Evolutionary conservation across 2,797 vertebrate genomes (phyloP).

Genomic region (Rhinogobio ventralis): DNA sequence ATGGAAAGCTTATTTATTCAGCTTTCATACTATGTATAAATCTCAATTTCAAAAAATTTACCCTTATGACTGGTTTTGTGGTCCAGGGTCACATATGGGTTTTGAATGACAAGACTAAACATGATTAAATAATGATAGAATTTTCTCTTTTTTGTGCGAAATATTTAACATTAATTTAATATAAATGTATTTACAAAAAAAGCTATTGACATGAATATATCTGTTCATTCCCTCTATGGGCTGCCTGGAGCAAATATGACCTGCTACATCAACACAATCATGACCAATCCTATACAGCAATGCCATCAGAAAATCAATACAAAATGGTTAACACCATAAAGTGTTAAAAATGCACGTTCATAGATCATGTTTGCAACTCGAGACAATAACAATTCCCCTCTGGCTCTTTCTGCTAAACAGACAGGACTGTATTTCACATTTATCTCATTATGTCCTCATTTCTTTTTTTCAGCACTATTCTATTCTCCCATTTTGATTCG

Average conservation of each 20-base stretch:
- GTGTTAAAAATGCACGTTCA: neutral
- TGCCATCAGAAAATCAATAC: conserved; percentile 16
- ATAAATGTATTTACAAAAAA: neutral
- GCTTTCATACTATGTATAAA: too few relatives aligned
- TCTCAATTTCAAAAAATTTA: too few relatives aligned
- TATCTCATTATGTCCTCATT: neutral
- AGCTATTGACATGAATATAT: neutral
- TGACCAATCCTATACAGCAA: conserved; percentile 22
- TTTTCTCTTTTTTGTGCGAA: neutral
- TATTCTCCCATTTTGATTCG: neutral
- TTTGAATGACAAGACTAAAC: neutral
- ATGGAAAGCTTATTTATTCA: too few relatives aligned
- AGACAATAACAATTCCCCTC: neutral
- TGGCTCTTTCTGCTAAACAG: conserved; percentile 11
- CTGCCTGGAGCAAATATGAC: conserved; percentile 13
- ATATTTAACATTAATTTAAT: neutral
- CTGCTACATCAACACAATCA: conserved; percentile 21
- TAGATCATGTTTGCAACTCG: neutral
- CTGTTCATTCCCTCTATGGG: neutral
- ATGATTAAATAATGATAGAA: neutral
- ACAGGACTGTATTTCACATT: conserved; percentile 9
- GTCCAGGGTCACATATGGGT: neutral
- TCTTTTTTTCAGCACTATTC: neutral
- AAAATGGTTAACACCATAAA: conserved; percentile 10
- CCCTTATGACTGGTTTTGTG: too few relatives aligned